Base-by-base conservation (phyloP, 2,113 vertebrate species). In the Cyprinodon variegatus region DNA sequence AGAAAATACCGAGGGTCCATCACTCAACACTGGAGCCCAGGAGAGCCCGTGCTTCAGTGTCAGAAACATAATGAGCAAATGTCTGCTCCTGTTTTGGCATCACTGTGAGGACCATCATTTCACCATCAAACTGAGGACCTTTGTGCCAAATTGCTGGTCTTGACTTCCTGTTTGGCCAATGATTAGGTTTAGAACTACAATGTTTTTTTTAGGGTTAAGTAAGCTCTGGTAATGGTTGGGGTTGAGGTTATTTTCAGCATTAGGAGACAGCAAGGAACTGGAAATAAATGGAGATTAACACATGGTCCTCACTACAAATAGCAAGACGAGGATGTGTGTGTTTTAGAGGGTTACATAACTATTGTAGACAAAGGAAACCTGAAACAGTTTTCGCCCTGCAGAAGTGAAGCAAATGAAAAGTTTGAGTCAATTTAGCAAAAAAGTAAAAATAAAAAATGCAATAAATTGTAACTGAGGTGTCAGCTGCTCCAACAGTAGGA, bases 11-110 rank as follows among this genome's bases (percentile, higher is more conserved):
- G 72, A 83, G 83, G 57, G 68, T 60, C 37, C 22, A 22, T 90
- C 90, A 85, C 82, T 93, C 91, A 91, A 69, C 93, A 72, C 79
- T 11, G 70, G 29, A 64, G 75, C 83, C 90, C 70, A 90, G 82
- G 87, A 84, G 77, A 73, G 81, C 82, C 62, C 80, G 79, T 72
- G 78, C 72, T 63, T 68, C 63, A 63, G 57, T 46, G 57, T 17
- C 37, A 70, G 81, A 83, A 82, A 61, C 78, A 68, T 79, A 79
- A 72, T 61, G 76, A 83, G 70, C 65, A 75, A 76, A 61, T 29
- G 29, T 29, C 29, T 29, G 29, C 29, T 29, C 29, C 29, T 22
- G 17, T 81, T 72, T 73, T 64, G 72, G 69, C 1, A 29, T 29
- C 29, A 29, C 29, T 29, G 29, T 29, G 29, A 29, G 29, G 29